phyloP scores from a whole-genome alignment of 2,888 invertebrate genomes.

The Drosophila austrosaltans region DNA sequence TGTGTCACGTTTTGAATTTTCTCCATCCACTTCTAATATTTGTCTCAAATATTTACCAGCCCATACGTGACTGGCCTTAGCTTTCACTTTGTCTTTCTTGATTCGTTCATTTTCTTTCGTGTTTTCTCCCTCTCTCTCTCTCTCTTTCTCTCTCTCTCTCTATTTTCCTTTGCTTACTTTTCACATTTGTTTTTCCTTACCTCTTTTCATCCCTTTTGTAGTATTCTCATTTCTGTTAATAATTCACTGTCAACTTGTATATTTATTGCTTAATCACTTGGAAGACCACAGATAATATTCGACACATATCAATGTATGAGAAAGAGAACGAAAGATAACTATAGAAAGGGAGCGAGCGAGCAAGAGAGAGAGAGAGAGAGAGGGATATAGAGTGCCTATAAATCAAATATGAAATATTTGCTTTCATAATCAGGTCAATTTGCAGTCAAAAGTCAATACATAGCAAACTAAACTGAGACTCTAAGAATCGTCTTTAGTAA shows the following conservation, averaged over 20 bases:
- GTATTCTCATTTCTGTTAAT: conserved; percentile 49
- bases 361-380: background rate
- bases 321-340: background rate
- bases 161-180: conserved; percentile 41
- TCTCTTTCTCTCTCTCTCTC: background rate
- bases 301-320: conserved; percentile 27
- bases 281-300: conserved; percentile 68
- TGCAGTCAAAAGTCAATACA: conserved; percentile 30
- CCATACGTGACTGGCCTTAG: conserved; percentile 55
- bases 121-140: background rate
- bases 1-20: conserved; percentile 63
- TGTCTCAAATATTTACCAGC: conserved; percentile 63
- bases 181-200: conserved; percentile 30
- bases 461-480: background rate
- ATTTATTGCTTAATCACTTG: conserved; percentile 77
- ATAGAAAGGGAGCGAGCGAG: background rate
- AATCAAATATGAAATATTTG: conserved; percentile 56
- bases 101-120: conserved; percentile 7
- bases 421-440: conserved; percentile 44
- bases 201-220: background rate
- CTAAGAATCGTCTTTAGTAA: background rate
- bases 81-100: conserved; percentile 13
- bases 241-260: conserved; percentile 69
- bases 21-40: conserved; percentile 62
- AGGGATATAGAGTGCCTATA: conserved; percentile 38